These are phyloP conservation scores for Ctenicera cuprea DNA, from an alignment of 2,888 invertebrate species.

Conservation along the genomic window DNA sequence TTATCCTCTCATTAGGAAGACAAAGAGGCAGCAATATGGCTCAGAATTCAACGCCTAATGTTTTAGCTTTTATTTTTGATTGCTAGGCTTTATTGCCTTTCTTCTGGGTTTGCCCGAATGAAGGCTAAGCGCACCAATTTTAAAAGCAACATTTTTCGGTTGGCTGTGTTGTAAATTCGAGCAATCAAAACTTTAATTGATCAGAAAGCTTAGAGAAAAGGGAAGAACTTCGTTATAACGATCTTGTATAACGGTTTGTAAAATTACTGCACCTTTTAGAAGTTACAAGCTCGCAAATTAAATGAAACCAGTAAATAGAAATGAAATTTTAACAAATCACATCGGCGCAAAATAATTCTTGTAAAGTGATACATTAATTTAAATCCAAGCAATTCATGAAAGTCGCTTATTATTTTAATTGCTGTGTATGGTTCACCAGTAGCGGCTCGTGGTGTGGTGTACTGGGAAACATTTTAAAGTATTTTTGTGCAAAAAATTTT, in stretches of 20 bases:
- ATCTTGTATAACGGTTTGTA: neutral
- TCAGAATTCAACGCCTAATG: slow-evolving; percentile 13
- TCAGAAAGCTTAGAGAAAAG: neutral
- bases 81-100: slow-evolving; percentile 2
- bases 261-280: neutral
- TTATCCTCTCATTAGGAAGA: slow-evolving; percentile 6
- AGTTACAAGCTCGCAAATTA: neutral
- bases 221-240: neutral
- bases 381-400: neutral
- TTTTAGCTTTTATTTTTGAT: slow-evolving; percentile 28
- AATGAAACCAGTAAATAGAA: neutral
- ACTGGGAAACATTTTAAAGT: too few relatives aligned
- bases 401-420: neutral
- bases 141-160: neutral
- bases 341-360: neutral
- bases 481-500: too few relatives aligned
- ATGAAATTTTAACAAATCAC: neutral
- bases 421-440: neutral
- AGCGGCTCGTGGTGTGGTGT: too few relatives aligned
- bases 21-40: slow-evolving; percentile 12
- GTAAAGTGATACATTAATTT: neutral
- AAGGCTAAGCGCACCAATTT: slow-evolving; percentile 11
- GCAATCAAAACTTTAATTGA: slow-evolving; percentile 1
- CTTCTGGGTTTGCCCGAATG: slow-evolving; percentile 3
- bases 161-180: neutral